These are phyloP conservation scores for Ctenodactylus gundi DNA, from an alignment of 2,113 vertebrate species.

Conservation along the genomic window DNA sequence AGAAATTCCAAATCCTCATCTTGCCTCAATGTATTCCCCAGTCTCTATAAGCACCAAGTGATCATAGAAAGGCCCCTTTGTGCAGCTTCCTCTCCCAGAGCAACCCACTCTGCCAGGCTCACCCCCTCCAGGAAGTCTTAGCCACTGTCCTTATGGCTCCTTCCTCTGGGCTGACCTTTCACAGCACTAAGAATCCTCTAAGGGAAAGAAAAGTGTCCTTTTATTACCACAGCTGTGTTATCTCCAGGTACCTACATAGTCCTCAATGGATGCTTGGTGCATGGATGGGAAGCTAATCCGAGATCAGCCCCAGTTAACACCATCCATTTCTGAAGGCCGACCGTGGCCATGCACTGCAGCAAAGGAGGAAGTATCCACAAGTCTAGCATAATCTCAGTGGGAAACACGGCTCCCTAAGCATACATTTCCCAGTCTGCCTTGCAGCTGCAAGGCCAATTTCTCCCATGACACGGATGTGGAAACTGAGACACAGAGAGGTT, in stretches of 20 bases:
- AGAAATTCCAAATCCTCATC: slow-evolving; percentile 13
- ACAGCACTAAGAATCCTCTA: background rate
- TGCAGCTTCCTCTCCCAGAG: background rate
- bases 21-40: background rate
- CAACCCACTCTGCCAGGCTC: background rate
- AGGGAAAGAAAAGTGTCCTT: background rate
- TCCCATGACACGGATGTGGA: background rate
- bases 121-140: slow-evolving; percentile 17
- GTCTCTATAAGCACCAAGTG: background rate
- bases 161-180: background rate
- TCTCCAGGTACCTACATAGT: background rate
- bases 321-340: background rate
- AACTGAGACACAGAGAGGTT: background rate
- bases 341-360: background rate
- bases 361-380: too few relatives aligned
- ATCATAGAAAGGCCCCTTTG: background rate
- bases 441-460: background rate
- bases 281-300: slow-evolving; percentile 15
- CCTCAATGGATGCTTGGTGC: background rate
- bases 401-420: background rate
- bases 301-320: background rate
- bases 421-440: background rate
- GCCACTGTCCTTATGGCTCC: background rate
- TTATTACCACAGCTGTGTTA: background rate
- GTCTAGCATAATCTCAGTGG: background rate